Base-by-base conservation (phyloP, 2,888 invertebrate species). In the Diarsia mendica region DNA sequence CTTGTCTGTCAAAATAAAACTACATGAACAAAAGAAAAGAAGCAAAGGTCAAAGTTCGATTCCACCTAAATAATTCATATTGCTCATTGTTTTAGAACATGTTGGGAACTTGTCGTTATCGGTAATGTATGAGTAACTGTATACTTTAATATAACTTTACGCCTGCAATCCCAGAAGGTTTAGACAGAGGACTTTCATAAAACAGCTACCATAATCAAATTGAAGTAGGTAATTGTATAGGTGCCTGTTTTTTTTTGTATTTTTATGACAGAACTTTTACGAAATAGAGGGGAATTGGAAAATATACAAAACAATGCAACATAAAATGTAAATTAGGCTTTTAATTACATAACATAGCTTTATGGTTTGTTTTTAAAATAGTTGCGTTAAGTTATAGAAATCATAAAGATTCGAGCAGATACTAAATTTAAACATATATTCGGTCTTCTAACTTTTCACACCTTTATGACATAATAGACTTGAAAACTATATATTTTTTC, bases 61-160 rank as follows among this genome's bases (percentile, higher is more conserved):
- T 39, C 28, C 46, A 44, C 20, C 71, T 80, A 68, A 85, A 85
- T 83, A 75, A 83, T 83, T 79, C 77, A 83, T 55, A 10, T 77
- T 63, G 49, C 20, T 67, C 78, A 83, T 85, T 87, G 86, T 86
- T 70, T 77, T 53, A 10, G 51, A 83, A 44, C 64, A 33, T 75
- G 63, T 61, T 33, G 0, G 60, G 2, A n/a, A 75, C 72, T 71
- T 64, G 39, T 48, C 33, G 48, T 48, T 72, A n/a, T 44, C 15
- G 51, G 46, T 33, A 44, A 11, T 44, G 61, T 77, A 53, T 49
- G 28, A 28, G 39, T 75, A 44, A 65, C 48, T 55, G 74, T 71
- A n/a, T n/a, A 51, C 8, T 9, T 46, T 65, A n/a, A 28, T 13
- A 28, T 48, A 13, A 28, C 13, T 66, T 48, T 1, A 28, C 18